Base-by-base conservation (phyloP, 2,888 invertebrate species). In the Apodemia mormo region DNA sequence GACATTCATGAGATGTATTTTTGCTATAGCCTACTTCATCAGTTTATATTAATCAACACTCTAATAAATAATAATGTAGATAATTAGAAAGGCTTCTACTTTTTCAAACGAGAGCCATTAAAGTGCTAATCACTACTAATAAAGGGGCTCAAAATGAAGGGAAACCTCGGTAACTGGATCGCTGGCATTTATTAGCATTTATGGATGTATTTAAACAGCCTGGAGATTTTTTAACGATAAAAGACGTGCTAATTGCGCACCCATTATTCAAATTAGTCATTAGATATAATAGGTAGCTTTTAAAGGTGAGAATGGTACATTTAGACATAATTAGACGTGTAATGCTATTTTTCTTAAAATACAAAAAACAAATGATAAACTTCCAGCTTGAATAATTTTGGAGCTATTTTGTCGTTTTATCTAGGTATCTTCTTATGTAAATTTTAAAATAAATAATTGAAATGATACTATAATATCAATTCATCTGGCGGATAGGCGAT, bases 141-240 rank as follows among this genome's bases (percentile, higher is more conserved):
- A 61, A 77, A 76, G 77, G 74, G 73, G 74, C 74, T 73, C 54
- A 69, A 75, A 77, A 75, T 73, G 76, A 76, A 75, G 74, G 72
- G 73, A 72, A 72, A 73, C 73, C 74, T 73, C 72, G 67, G 73
- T 73, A 70, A 76, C 75, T 70, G 72, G 74, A 75, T 76, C 79
- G 74, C 74, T 74, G 72, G 74, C 74, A 74, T 77, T 78, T 77
- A 78, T 76, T 78, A 76, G 71, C 79, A 78, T 78, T 77, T 73
- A 68, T 76, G 73, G 72, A 75, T 75, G 72, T 76, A 77, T 77
- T 76, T 76, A 73, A 74, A 72, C 71, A 70, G 72, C 70, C 71
- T 71, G 72, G 70, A 71, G 72, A 71, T 75, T 75, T 77, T 76
- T 76, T 75, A 71, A 73, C 74, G 67, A 72, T 72, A 74, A 73